These are phyloP conservation scores for Harpalus rubripes DNA, from an alignment of 2,888 invertebrate species.

Conservation along the genomic window DNA sequence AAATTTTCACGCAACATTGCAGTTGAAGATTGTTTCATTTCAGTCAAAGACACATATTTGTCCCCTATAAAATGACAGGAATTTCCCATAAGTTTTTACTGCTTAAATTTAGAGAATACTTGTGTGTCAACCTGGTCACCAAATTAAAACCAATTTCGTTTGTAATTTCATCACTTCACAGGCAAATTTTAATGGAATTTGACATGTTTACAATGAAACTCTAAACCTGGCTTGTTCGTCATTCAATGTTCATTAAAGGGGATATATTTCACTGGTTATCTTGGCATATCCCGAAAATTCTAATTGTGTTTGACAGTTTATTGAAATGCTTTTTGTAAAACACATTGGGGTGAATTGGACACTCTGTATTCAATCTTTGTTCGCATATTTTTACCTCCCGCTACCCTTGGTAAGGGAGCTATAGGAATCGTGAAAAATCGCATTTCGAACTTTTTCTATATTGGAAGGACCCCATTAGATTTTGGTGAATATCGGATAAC, in stretches of 20 bases:
- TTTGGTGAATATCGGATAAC: too few relatives aligned
- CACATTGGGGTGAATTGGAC: background rate
- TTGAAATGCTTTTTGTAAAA: background rate
- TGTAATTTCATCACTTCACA: background rate
- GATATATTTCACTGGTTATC: background rate
- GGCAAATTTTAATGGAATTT: background rate
- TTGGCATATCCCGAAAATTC: background rate
- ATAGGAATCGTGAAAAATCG: too few relatives aligned
- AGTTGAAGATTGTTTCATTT: conserved; percentile 37
- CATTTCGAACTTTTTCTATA: too few relatives aligned
- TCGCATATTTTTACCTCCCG: too few relatives aligned
- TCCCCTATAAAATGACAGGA: conserved; percentile 30
- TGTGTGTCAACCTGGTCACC: background rate
- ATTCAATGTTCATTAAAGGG: background rate
- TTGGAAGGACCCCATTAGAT: too few relatives aligned
- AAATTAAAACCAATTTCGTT: background rate
- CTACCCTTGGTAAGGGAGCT: too few relatives aligned
- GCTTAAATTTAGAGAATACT: conserved; percentile 4
- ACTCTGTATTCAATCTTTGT: background rate
- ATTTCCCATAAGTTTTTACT: conserved; percentile 21
- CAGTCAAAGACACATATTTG: conserved; percentile 22
- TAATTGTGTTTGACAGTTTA: background rate
- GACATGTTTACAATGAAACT: background rate
- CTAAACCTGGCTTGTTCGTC: background rate
- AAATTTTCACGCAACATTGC: conserved; percentile 36